Conservation (phyloP, 35 echinoderm and acorn worm species). For the Acanthaster planci region DNA sequence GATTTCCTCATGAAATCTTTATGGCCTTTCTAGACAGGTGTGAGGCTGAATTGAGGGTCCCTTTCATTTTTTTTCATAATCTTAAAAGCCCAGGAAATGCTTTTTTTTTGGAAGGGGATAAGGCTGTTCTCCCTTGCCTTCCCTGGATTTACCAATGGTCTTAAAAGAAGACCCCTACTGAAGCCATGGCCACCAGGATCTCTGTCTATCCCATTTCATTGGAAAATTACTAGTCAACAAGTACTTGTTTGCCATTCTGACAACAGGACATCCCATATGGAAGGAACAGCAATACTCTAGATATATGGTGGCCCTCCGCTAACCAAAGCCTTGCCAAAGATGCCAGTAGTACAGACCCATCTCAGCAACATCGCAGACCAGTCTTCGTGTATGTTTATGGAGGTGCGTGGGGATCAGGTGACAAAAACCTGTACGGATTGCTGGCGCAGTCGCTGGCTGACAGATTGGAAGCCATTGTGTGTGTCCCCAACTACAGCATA, state of each 20-base stretch:
- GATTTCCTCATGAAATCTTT: no score
- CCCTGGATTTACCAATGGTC: no score
- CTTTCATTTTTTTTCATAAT: no score
- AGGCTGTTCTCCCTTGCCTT: no score
- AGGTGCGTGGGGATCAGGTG: conserved; percentile 73
- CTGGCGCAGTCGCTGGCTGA: conserved; percentile 65
- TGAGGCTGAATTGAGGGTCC: no score
- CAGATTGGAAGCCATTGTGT: conserved; percentile 40
- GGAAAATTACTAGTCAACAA: no score
- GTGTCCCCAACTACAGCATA: conserved; percentile 67
- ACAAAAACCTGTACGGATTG: conserved; percentile 67
- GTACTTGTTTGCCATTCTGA: conserved; percentile 17
- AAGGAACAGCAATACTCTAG: conserved; percentile 54
- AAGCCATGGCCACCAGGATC: no score
- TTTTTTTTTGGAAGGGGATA: no score
- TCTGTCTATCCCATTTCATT: no score
- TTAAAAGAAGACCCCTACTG: no score
- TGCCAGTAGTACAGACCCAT: neutral
- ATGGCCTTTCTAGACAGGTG: no score
- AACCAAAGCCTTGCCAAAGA: neutral
- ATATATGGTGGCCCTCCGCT: conserved; percentile 48
- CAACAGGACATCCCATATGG: conserved; percentile 62
- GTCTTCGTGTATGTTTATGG: conserved; percentile 71
- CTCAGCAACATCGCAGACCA: conserved; percentile 3
- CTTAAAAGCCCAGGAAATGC: no score